Evolutionary conservation across 2,797 vertebrate genomes (phyloP).

Genomic region (Pampus argenteus): DNA sequence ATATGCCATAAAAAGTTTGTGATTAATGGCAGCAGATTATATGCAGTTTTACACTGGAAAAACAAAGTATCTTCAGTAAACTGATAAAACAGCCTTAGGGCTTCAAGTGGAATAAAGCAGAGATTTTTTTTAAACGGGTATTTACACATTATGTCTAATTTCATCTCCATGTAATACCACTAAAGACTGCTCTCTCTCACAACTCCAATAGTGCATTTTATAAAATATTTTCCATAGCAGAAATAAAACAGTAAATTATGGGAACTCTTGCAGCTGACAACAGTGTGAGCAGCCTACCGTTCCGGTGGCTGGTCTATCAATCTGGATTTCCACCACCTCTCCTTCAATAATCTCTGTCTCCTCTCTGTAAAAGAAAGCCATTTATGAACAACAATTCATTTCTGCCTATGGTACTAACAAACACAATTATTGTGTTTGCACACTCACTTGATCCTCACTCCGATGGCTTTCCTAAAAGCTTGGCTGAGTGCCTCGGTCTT

Average conservation of each 20-base stretch:
- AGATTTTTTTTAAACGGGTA: neutral
- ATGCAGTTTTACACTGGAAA: neutral
- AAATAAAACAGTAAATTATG: neutral
- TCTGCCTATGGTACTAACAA: neutral
- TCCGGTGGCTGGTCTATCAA: slow-evolving; percentile 94
- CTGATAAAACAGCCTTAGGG: no score
- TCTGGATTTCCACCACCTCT: slow-evolving; percentile 98
- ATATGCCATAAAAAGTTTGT: neutral
- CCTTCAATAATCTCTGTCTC: slow-evolving; percentile 98
- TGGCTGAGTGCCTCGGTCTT: slow-evolving; percentile 95
- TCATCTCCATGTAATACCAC: no score
- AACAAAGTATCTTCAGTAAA: no score
- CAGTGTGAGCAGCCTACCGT: slow-evolving; percentile 82
- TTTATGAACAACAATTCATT: slow-evolving; percentile 2
- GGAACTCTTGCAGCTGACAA: neutral
- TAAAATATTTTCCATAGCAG: neutral
- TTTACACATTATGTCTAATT: no score
- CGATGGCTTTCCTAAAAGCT: slow-evolving; percentile 93
- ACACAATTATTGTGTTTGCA: neutral
- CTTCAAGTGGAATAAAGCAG: no score
- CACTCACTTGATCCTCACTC: slow-evolving; percentile 94
- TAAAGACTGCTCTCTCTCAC: neutral
- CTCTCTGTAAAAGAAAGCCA: slow-evolving; percentile 82
- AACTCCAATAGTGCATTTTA: neutral
- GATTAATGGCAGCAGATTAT: neutral